A percentile compares a stretch with the other conserved stretches of the same genome.
Conservation (phyloP, 92 coral and sea anemone species). For the Anthopleura xanthogrammica region DNA sequence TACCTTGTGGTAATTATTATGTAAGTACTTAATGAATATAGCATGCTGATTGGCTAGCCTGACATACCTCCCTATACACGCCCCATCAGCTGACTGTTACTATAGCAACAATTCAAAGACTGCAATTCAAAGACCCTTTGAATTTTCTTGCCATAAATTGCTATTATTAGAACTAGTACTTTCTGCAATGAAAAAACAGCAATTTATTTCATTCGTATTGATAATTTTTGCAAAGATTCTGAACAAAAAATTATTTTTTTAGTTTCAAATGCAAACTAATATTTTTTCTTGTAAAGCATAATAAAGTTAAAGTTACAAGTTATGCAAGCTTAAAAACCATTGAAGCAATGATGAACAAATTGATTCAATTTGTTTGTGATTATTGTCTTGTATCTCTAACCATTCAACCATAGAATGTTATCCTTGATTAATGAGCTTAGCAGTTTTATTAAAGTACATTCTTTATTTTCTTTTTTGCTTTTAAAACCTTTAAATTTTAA, state of each 20-base stretch:
- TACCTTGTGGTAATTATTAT: conserved; percentile 9
- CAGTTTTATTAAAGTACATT: no score
- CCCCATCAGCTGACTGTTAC: conserved; percentile 47
- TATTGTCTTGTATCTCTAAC: background rate
- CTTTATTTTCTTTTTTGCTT: no score
- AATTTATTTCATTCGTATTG: background rate
- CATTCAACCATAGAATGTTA: background rate
- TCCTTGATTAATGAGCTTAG: no score
- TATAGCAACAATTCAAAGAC: conserved; percentile 11
- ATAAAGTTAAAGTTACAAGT: background rate
- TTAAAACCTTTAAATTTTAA: background rate
- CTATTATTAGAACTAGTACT: background rate
- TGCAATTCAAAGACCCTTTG: background rate
- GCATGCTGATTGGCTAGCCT: conserved; percentile 39
- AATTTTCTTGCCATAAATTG: background rate
- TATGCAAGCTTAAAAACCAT: background rate
- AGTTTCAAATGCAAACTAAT: background rate
- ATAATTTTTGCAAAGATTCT: background rate
- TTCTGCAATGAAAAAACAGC: background rate
- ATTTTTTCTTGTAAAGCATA: background rate
- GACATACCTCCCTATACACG: conserved; percentile 45
- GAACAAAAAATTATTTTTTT: background rate
- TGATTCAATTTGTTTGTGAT: no score
- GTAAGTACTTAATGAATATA: background rate
- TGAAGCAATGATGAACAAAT: background rate